Evolutionary conservation across 2,797 vertebrate species (phyloP), one percentile per base, ranked within the genome.

Genomic region (Euphonia xanthogaster): DNA sequence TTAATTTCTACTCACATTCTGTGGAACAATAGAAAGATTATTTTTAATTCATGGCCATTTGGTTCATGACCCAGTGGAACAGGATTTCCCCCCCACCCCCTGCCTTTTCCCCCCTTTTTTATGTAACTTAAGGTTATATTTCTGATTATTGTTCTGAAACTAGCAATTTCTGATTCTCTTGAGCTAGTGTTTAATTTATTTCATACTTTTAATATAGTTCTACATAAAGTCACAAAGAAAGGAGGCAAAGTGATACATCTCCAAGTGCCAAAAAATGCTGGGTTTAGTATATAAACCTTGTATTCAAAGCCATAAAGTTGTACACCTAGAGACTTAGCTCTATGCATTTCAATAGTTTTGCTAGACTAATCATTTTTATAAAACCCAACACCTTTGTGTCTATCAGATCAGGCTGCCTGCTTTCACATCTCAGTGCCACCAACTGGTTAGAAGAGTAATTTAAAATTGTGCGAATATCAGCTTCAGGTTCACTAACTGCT

Each of bases 31-130:
- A 88, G 91, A 44, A 91, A 90, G 91, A 77, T 91, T 96, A 95
- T 96, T 94, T 96, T 97, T 95, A 95, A 90, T 94, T 95, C 95
- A 93, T 19, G 85, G 90, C 54, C 90, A 84, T 93, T 95, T 91
- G 58, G 50, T 94, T 95, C 1, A 0, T 83, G 90, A 95, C 66
- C 85, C 87, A 88, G 47, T 78, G 55, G 82, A 93, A 96, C 91
- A 96, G 94, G 93, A 95, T 95, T 96, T 93, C 94, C 94, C 63
- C 51, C 57, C 60, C 85, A 42, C 71, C 54, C 53, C 65, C 48
- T n/a, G 86, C 30, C 8, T 63, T 90, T 90, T 92, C 79, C 53
- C 10, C 14, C 15, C 14, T 30, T 79, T 91, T 85, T 71, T 12
- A 50, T 65, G 28, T 91, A 93, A 90, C 68, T 61, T 86, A 30